Evolutionary conservation across 2,797 vertebrate species (phyloP).

Genomic region (Scarus forsteni): DNA sequence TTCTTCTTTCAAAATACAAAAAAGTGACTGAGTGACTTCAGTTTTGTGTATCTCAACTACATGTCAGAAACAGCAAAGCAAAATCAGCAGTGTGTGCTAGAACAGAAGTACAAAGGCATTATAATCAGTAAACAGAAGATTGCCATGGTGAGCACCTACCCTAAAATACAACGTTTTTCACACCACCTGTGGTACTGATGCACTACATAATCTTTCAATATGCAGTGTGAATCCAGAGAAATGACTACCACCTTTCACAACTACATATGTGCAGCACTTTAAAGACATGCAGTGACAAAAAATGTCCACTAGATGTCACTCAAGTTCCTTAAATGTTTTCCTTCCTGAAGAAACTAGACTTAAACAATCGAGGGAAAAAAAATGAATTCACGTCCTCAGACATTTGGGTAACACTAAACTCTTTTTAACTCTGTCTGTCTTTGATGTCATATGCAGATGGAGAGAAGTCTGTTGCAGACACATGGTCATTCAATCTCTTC

Average conservation of each 20-base stretch:
- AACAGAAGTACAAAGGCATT: conserved; percentile 36
- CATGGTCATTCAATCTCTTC: conserved; percentile 54
- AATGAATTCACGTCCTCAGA: conserved; percentile 17
- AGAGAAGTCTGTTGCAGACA: conserved; percentile 28
- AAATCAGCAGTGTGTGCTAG: conserved; percentile 2
- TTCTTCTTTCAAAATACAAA: no score
- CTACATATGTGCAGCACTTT: neutral
- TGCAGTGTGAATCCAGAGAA: conserved; percentile 36
- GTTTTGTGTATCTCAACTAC: neutral
- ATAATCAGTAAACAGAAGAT: conserved; percentile 43
- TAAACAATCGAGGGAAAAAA: neutral
- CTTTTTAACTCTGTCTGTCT: conserved; percentile 29
- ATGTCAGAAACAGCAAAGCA: neutral
- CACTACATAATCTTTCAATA: conserved; percentile 29
- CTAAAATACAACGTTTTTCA: conserved; percentile 49
- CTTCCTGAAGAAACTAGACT: neutral
- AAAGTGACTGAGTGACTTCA: no score
- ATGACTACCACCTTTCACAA: conserved; percentile 25
- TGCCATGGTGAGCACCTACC: conserved; percentile 34
- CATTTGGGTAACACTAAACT: conserved; percentile 14
- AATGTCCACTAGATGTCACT: conserved; percentile 75
- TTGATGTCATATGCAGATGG: conserved; percentile 57
- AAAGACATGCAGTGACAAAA: conserved; percentile 11
- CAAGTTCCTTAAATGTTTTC: conserved; percentile 36
- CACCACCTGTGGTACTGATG: conserved; percentile 51